Percentiles rank a stretch among this genome's conserved stretches.
Evolutionary conservation across 2,797 vertebrate genomes (phyloP).

Genomic region (Odontamblyopus lacepedii): DNA sequence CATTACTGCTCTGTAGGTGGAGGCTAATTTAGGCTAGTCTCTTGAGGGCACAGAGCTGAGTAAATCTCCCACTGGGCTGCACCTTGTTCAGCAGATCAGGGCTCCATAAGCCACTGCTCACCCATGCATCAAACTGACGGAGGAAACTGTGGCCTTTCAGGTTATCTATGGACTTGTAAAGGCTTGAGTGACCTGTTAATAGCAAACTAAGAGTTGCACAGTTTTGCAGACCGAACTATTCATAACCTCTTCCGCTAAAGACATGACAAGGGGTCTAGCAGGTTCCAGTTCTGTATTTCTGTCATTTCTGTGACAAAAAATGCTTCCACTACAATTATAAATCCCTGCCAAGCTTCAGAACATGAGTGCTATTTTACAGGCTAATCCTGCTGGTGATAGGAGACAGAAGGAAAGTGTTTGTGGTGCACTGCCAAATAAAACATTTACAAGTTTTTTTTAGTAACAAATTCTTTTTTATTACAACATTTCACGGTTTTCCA

Average conservation of each 20-base stretch:
- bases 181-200: not conserved
- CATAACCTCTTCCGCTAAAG: not conserved
- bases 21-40: conserved; percentile 63
- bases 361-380: conserved; percentile 25
- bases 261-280: conserved; percentile 13
- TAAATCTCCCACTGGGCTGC: conserved; percentile 51
- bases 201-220: not conserved
- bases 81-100: conserved; percentile 44
- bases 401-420: not conserved
- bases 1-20: conserved; percentile 57
- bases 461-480: conserved; percentile 84
- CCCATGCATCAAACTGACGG: conserved; percentile 7
- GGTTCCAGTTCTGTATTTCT: conserved; percentile 15
- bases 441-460: conserved; percentile 54
- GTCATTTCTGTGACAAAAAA: conserved; percentile 2
- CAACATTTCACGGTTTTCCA: conserved; percentile 80
- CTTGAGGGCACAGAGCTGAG: conserved; percentile 40
- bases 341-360: conserved; percentile 18
- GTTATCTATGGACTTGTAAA: not conserved
- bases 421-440: conserved; percentile 22
- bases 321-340: conserved; percentile 19
- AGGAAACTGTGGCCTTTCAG: not conserved
- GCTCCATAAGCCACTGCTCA: conserved; percentile 39
- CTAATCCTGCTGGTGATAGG: conserved; percentile 23
- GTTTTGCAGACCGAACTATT: not conserved